Percentiles rank a stretch among this genome's conserved stretches.
Evolutionary conservation across 2,888 invertebrate species (phyloP).

Genomic region (Drosophila picticornis): DNA sequence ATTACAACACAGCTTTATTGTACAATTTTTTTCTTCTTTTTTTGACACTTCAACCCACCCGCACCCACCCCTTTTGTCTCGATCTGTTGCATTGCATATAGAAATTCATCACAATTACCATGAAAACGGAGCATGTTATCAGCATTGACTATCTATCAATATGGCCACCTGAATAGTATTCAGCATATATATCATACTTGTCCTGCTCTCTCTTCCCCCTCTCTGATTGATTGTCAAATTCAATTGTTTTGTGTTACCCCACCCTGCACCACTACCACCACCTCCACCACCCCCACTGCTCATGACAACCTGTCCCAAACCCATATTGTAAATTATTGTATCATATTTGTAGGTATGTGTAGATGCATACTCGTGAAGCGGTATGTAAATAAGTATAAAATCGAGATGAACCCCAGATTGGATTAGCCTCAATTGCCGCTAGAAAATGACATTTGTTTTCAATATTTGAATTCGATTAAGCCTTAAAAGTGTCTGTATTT

Average conservation of each 20-base stretch:
- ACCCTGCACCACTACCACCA: not conserved
- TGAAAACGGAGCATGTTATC: constrained; percentile 25
- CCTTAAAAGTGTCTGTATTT: constrained; percentile 53
- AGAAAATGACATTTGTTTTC: constrained; percentile 43
- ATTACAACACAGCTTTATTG: constrained; percentile 9
- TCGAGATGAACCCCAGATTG: constrained; percentile 13
- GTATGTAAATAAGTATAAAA: constrained; percentile 64
- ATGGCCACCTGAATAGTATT: constrained; percentile 12
- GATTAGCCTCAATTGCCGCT: constrained; percentile 37
- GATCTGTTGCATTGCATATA: not conserved
- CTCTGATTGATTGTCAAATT: constrained; percentile 7
- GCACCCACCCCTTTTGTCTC: not conserved
- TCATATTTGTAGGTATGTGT: constrained; percentile 41
- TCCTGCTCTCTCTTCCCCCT: constrained; percentile 14
- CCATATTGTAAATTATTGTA: constrained; percentile 50
- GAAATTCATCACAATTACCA: not conserved
- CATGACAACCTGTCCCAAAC: constrained; percentile 24
- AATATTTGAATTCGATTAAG: constrained; percentile 49
- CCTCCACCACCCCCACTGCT: not conserved
- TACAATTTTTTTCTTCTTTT: not conserved
- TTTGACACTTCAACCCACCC: not conserved
- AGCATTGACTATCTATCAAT: constrained; percentile 10
- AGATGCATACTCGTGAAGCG: constrained; percentile 29
- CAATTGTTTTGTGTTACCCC: not conserved
- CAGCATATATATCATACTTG: not conserved